These are phyloP conservation scores for Lycaena phlaeas DNA, from an alignment of 2,888 invertebrate species.

Conservation along the genomic window DNA sequence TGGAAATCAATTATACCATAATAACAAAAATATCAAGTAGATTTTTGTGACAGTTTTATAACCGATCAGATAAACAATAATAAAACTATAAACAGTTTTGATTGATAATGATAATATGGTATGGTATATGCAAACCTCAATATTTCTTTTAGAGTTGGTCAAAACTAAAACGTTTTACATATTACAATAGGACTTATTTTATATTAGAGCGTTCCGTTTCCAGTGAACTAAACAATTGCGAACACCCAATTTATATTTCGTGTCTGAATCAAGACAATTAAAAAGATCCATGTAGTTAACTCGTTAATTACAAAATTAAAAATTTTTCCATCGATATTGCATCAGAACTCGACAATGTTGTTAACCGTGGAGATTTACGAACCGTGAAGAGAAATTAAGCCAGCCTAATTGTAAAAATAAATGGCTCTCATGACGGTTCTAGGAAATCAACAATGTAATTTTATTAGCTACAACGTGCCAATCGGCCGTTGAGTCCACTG, in stretches of 20 bases:
- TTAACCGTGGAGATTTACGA: conserved; percentile 39
- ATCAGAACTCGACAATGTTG: conserved; percentile 32
- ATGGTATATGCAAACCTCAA: no score
- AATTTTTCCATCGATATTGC: conserved; percentile 10
- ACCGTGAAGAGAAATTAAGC: conserved; percentile 41
- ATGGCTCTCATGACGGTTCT: conserved; percentile 19
- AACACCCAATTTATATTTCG: conserved; percentile 4
- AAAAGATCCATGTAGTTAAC: conserved; percentile 5
- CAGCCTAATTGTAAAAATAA: conserved; percentile 30
- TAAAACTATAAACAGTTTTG: no score
- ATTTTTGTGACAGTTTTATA: no score
- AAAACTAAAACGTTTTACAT: neutral
- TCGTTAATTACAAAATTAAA: conserved; percentile 11
- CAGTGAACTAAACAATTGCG: conserved; percentile 9
- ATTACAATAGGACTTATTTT: neutral
- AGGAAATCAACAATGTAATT: conserved; percentile 30
- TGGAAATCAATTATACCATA: no score
- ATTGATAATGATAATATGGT: no score
- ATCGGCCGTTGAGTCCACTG: conserved; percentile 27
- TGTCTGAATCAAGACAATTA: conserved; percentile 1
- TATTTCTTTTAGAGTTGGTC: no score
- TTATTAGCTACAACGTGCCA: conserved; percentile 27
- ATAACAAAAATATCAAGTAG: no score
- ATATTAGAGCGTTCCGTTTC: no score
- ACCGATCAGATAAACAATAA: no score